Evolutionary conservation across 2,113 vertebrate genomes (phyloP).

Genomic region (Numida meleagris): DNA sequence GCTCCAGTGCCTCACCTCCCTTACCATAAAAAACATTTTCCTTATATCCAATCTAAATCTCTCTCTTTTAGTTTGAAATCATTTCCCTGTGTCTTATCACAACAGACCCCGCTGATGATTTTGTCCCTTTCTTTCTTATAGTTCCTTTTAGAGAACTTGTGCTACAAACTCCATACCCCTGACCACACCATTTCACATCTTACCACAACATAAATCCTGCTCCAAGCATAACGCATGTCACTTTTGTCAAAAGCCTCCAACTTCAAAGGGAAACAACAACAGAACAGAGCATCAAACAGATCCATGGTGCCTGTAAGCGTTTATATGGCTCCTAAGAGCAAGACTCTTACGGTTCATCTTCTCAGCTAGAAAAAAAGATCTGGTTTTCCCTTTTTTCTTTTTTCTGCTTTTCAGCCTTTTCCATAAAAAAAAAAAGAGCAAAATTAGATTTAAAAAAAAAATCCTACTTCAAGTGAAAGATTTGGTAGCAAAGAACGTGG

Average conservation of each 20-base stretch:
- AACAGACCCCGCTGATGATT: no score
- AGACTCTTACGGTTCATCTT: not conserved
- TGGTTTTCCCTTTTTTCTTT: not conserved
- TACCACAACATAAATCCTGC: not conserved
- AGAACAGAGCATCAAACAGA: not conserved
- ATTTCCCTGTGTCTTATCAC: no score
- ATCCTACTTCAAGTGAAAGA: not conserved
- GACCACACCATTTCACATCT: not conserved
- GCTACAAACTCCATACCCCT: not conserved
- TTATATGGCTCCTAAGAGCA: slow-evolving; percentile 33
- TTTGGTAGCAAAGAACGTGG: accelerated
- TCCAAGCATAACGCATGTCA: not conserved
- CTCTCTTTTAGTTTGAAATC: no score
- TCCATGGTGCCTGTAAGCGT: slow-evolving; percentile 2
- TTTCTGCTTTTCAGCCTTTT: no score
- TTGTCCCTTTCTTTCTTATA: no score
- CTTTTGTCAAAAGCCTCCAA: slow-evolving; percentile 2
- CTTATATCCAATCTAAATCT: no score
- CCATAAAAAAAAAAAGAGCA: not conserved
- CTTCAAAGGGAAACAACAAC: slow-evolving; percentile 32
- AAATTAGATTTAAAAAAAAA: not conserved
- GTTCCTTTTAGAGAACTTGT: not conserved
- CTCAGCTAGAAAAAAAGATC: not conserved
- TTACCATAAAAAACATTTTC: no score
- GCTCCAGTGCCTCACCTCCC: no score